Conservation (phyloP, 2,113 vertebrate species). For the Oncorhynchus masou region DNA sequence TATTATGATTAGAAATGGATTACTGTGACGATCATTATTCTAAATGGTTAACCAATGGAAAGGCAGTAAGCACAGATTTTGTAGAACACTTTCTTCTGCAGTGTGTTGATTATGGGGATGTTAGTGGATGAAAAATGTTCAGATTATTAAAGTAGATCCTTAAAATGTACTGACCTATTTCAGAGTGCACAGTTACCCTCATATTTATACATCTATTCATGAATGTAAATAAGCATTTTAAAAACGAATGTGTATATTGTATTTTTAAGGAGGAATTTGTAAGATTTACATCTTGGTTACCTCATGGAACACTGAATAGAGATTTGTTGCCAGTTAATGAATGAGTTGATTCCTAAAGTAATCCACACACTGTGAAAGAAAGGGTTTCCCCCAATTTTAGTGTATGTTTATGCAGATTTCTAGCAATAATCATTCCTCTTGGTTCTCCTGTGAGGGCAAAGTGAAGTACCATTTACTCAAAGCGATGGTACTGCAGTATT, state of each 20-base stretch:
- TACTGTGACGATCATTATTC: constrained; percentile 49
- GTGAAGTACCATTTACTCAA: constrained; percentile 66
- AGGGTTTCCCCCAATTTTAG: constrained; percentile 41
- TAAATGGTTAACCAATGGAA: constrained; percentile 59
- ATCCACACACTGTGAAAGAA: constrained; percentile 33
- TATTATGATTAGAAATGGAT: constrained; percentile 39
- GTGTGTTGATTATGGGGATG: constrained; percentile 13
- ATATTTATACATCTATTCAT: constrained; percentile 58
- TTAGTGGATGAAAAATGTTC: too few species aligned
- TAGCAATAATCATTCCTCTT: constrained; percentile 76
- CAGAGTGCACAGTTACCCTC: constrained; percentile 28
- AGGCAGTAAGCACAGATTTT: constrained; percentile 68
- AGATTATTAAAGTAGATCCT: not conserved
- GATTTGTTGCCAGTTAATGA: constrained; percentile 43
- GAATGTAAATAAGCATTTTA: constrained; percentile 31
- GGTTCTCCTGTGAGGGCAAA: constrained; percentile 66
- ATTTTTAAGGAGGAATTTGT: constrained; percentile 48
- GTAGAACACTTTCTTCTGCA: constrained; percentile 35
- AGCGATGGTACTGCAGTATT: constrained; percentile 89
- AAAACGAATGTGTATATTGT: constrained; percentile 23
- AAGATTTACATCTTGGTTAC: constrained; percentile 42
- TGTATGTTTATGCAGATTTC: constrained; percentile 66
- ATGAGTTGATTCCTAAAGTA: constrained; percentile 29
- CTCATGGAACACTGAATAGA: constrained; percentile 71
- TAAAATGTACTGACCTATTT: constrained; percentile 35